Percentiles rank a stretch among this genome's conserved stretches.
These are phyloP conservation scores for Probaryconus sp. DNA, from an alignment of 1,140 invertebrate species.

Conservation along the genomic window DNA sequence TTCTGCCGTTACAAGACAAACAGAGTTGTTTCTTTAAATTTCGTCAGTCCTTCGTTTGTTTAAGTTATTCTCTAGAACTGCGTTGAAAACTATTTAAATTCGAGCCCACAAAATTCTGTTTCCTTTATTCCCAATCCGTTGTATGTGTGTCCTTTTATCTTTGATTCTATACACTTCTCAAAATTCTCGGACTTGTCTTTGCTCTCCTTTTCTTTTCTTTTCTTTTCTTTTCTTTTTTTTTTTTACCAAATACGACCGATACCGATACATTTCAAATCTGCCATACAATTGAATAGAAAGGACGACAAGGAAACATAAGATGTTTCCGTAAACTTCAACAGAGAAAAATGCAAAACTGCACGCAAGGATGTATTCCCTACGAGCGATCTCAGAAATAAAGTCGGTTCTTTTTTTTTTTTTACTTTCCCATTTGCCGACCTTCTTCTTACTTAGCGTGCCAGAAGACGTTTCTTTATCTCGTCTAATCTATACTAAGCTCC, in stretches of 20 bases:
- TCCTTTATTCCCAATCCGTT: too few relatives aligned
- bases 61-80: too few relatives aligned
- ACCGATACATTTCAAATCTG: slow-evolving; percentile 41
- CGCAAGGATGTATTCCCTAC: slow-evolving; percentile 40
- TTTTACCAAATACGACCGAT: slow-evolving; percentile 16
- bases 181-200: too few relatives aligned
- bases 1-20: too few relatives aligned
- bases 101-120: too few relatives aligned
- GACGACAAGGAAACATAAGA: slow-evolving; percentile 31
- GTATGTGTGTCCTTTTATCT: too few relatives aligned
- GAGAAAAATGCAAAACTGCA: slow-evolving; percentile 61
- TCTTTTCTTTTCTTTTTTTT: slow-evolving; percentile 26
- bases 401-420: slow-evolving; percentile 29
- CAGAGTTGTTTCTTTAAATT: too few relatives aligned
- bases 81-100: too few relatives aligned
- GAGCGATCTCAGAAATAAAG: slow-evolving; percentile 53
- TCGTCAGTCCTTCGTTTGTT: too few relatives aligned
- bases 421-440: slow-evolving; percentile 29
- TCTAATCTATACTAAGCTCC: slow-evolving; percentile 54
- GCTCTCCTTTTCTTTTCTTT: slow-evolving; percentile 12
- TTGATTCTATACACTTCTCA: too few relatives aligned
- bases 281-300: slow-evolving; percentile 34
- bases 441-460: slow-evolving; percentile 25
- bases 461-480: slow-evolving; percentile 54
- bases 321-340: slow-evolving; percentile 3